Conservation (phyloP, 2,888 invertebrate genomes). For the Mythimna albipuncta region DNA sequence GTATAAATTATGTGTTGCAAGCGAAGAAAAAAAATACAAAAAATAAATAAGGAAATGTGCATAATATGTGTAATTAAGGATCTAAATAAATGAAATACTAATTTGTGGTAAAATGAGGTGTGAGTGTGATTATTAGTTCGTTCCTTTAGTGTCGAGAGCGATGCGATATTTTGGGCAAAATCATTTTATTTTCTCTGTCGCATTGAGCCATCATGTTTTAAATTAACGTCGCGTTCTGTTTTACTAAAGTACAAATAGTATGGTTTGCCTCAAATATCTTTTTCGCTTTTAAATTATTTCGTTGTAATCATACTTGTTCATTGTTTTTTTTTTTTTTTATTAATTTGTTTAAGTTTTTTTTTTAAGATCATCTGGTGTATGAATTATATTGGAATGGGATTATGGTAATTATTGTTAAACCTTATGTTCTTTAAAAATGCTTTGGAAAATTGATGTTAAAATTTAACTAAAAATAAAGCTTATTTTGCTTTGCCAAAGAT, state of each 20-base stretch:
- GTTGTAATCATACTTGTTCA: conserved; percentile 70
- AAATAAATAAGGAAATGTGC: conserved; percentile 75
- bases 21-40: conserved; percentile 64
- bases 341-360: conserved; percentile 55
- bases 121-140: conserved; percentile 63
- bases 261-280: conserved; percentile 66
- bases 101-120: conserved; percentile 66
- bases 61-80: conserved; percentile 78
- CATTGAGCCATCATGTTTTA: conserved; percentile 24
- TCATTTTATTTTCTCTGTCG: conserved; percentile 34
- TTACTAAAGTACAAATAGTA: conserved; percentile 60
- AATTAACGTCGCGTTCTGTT: conserved; percentile 31
- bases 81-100: conserved; percentile 62
- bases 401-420: conserved; percentile 60
- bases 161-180: conserved; percentile 66
- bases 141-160: conserved; percentile 61
- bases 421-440: conserved; percentile 43
- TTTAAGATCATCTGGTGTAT: conserved; percentile 63
- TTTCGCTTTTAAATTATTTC: conserved; percentile 65
- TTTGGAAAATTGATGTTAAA: conserved; percentile 41
- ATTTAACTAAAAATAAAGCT: conserved; percentile 23
- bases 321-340: conserved; percentile 65
- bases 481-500: conserved; percentile 55
- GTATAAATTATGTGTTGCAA: conserved; percentile 72
- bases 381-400: conserved; percentile 64